phyloP scores from a whole-genome alignment of 2,113 vertebrate species.

The Pelecanus crispus region DNA sequence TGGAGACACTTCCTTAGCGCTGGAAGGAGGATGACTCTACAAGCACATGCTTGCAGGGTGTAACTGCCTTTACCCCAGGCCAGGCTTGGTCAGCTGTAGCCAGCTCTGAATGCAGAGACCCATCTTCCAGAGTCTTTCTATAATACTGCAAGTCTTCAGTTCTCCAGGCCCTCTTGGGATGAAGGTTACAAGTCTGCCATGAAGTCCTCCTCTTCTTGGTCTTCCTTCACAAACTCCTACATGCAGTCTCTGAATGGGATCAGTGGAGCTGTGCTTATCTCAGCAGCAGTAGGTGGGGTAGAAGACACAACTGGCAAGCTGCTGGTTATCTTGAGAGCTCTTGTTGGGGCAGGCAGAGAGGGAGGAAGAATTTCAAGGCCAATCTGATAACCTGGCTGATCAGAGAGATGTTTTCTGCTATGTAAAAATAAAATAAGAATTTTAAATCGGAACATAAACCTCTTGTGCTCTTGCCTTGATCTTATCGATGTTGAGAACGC shows the following conservation, averaged over 20 bases:
- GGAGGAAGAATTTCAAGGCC: background rate
- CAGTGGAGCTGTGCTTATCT: background rate
- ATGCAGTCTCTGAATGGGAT: background rate
- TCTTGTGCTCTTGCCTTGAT: slow-evolving; percentile 34
- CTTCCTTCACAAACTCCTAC: background rate
- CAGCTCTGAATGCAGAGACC: background rate
- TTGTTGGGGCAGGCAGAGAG: slow-evolving; percentile 24
- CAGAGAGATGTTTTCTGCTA: slow-evolving; percentile 19
- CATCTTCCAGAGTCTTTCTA: background rate
- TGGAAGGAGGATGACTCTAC: background rate
- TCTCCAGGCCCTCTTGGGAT: background rate
- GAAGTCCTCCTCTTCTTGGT: background rate
- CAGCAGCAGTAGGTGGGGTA: background rate
- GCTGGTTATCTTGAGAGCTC: background rate
- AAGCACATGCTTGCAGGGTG: rapidly evolving
- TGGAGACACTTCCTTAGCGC: rapidly evolving
- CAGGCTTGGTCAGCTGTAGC: background rate
- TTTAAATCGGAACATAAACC: background rate
- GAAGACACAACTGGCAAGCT: background rate
- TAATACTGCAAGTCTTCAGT: background rate
- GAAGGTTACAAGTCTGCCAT: background rate
- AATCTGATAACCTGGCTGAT: slow-evolving; percentile 42
- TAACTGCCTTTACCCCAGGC: background rate
- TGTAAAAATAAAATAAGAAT: slow-evolving; percentile 35
- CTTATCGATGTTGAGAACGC: slow-evolving; percentile 17